Evolutionary conservation across 1,140 invertebrate genomes (phyloP).

Genomic region (Ostrea edulis): DNA sequence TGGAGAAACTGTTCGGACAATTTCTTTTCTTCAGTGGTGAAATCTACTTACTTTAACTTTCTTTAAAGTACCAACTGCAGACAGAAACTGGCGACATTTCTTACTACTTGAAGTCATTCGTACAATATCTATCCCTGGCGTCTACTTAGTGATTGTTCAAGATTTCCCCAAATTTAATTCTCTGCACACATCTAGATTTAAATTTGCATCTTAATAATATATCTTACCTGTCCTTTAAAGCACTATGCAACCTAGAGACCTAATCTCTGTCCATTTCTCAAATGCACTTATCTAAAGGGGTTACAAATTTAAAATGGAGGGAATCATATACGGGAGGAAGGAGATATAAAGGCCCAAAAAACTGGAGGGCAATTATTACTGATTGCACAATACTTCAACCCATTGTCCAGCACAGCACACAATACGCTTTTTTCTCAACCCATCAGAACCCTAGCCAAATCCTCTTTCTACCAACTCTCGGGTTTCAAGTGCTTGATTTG

Average conservation of each 20-base stretch:
- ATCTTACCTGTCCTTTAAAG: conserved; percentile 16
- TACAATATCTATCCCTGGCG: background rate
- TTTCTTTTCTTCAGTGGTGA: background rate
- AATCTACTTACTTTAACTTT: background rate
- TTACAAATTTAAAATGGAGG: conserved; percentile 19
- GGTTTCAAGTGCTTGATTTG: conserved; percentile 36
- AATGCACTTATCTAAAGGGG: conserved; percentile 27
- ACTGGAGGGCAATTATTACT: conserved; percentile 28
- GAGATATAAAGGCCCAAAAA: conserved; percentile 2
- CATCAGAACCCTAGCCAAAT: conserved; percentile 17
- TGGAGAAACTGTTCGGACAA: background rate
- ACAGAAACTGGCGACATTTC: background rate
- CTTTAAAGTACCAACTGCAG: background rate
- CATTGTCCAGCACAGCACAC: conserved; percentile 4
- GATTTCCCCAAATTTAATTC: background rate
- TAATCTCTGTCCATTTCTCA: conserved; percentile 18
- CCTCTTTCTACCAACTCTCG: conserved; percentile 20
- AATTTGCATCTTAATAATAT: background rate
- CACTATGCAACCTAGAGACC: background rate
- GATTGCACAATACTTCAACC: conserved; percentile 35
- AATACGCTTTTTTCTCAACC: conserved; percentile 28
- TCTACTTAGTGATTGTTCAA: background rate
- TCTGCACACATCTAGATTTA: background rate
- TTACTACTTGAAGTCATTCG: background rate
- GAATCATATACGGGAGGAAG: background rate